phyloP scores from a whole-genome alignment of 2,113 vertebrate species.

The Microcebus lehilahytsara region DNA sequence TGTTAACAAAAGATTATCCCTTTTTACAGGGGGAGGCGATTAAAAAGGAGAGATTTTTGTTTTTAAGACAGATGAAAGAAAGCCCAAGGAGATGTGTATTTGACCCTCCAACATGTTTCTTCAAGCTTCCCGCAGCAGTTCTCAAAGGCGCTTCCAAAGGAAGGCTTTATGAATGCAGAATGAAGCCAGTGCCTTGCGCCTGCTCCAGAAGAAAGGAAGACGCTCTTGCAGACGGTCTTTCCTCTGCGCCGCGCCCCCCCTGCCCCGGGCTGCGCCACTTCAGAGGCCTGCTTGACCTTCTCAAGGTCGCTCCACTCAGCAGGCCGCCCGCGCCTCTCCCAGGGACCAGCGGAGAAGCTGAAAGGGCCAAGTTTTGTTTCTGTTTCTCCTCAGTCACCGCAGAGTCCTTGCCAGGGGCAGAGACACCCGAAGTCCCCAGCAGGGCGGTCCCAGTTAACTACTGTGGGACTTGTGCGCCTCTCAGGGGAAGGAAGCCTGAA shows the following conservation, averaged over 20 bases:
- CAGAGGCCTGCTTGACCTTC: conserved; percentile 79
- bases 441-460: background rate
- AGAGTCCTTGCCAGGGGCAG: conserved; percentile 55
- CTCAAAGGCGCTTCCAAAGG: conserved; percentile 85
- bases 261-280: conserved; percentile 50
- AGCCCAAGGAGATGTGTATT: conserved; percentile 84
- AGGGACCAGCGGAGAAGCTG: conserved; percentile 18
- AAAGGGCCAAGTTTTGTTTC: conserved; percentile 65
- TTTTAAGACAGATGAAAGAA: conserved; percentile 86
- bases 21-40: conserved; percentile 72
- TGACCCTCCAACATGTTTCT: conserved; percentile 85
- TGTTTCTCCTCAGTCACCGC: background rate
- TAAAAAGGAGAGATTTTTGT: conserved; percentile 79
- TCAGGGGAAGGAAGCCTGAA: background rate
- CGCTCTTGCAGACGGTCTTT: conserved; percentile 82
- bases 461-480: background rate
- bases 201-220: conserved; percentile 80
- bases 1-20: conserved; percentile 82
- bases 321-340: background rate
- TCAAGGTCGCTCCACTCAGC: conserved; percentile 75
- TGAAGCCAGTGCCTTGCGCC: conserved; percentile 81
- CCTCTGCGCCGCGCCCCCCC: conserved; percentile 71
- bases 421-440: conserved; percentile 56
- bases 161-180: conserved; percentile 87
- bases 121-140: conserved; percentile 84